Percentiles rank a stretch among this genome's conserved stretches.
phyloP scores from a whole-genome alignment of 2,888 invertebrate species.

The Stegophylla sp. region DNA sequence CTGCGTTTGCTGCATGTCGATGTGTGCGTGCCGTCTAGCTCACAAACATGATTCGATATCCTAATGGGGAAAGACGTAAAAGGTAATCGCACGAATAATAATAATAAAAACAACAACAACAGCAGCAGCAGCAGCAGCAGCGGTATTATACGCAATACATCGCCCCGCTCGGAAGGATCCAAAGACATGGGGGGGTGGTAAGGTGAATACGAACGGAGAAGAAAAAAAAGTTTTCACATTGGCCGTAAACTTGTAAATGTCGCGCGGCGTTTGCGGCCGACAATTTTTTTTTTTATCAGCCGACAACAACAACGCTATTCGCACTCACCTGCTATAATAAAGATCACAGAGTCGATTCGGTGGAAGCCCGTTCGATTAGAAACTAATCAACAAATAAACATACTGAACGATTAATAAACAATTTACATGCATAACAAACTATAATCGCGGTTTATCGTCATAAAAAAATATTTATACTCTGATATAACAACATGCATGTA shows the following conservation, averaged over 20 bases:
- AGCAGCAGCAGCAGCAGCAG: too few relatives aligned
- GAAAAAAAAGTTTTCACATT: not conserved
- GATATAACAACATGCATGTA: conserved; percentile 16
- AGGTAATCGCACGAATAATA: not conserved
- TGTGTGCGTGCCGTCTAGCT: not conserved
- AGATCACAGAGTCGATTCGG: conserved; percentile 2
- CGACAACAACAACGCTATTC: not conserved
- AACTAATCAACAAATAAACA: conserved; percentile 20
- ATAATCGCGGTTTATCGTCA: conserved; percentile 40
- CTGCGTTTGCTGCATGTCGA: conserved; percentile 44
- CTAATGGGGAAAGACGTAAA: not conserved
- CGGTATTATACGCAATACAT: not conserved
- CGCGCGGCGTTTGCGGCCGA: not conserved
- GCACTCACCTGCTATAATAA: not conserved
- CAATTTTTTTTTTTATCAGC: not conserved
- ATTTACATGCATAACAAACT: conserved; percentile 10
- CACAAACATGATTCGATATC: conserved; percentile 29
- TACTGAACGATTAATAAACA: not conserved
- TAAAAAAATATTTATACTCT: conserved; percentile 41
- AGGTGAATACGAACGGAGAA: not conserved
- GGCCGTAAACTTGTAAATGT: not conserved
- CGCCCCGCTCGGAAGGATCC: too few relatives aligned
- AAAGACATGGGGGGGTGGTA: not conserved
- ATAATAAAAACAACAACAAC: too few relatives aligned
- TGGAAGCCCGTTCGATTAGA: conserved; percentile 30